phyloP scores from a whole-genome alignment of 2,888 invertebrate genomes.

The Lepeophtheirus nordmannii region DNA sequence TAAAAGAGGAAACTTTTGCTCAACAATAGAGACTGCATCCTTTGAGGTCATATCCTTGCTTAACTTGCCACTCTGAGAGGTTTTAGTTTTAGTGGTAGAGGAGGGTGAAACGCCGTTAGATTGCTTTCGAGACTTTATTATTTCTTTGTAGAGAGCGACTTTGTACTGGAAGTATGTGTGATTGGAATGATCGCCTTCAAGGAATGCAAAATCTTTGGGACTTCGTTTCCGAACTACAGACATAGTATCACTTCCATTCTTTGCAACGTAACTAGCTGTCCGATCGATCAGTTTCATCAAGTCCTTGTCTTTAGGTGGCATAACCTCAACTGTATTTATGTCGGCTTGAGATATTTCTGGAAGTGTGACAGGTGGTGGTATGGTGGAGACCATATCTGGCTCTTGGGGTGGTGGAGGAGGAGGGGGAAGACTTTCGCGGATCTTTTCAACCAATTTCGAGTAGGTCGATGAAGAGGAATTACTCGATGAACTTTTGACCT shows the following conservation, averaged over 20 bases:
- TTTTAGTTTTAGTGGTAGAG: no score
- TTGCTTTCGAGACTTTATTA: background rate
- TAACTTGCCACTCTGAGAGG: no score
- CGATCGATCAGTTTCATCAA: constrained; percentile 73
- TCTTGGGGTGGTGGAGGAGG: constrained; percentile 20
- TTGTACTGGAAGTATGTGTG: constrained; percentile 65
- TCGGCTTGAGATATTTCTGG: background rate
- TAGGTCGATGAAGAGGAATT: constrained; percentile 64
- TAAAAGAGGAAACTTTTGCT: no score
- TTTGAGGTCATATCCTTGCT: no score
- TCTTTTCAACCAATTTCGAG: constrained; percentile 67
- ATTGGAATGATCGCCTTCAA: constrained; percentile 57
- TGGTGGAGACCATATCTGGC: no score
- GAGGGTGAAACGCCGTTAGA: no score
- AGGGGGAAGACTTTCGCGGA: constrained; percentile 46
- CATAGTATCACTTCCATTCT: constrained; percentile 86
- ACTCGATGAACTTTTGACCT: no score
- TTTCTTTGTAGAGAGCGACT: constrained; percentile 34
- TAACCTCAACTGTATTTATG: constrained; percentile 30
- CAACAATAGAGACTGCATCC: no score
- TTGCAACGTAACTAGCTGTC: constrained; percentile 87
- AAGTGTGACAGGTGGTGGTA: constrained; percentile 6
- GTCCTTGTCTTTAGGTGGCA: constrained; percentile 60
- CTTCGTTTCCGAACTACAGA: constrained; percentile 61
- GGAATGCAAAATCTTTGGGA: constrained; percentile 60